A percentile compares a stretch with the other conserved stretches of the same genome.
These are phyloP conservation scores for Lasioglossum vierecki DNA, from an alignment of 2,888 invertebrate genomes.

Conservation along the genomic window DNA sequence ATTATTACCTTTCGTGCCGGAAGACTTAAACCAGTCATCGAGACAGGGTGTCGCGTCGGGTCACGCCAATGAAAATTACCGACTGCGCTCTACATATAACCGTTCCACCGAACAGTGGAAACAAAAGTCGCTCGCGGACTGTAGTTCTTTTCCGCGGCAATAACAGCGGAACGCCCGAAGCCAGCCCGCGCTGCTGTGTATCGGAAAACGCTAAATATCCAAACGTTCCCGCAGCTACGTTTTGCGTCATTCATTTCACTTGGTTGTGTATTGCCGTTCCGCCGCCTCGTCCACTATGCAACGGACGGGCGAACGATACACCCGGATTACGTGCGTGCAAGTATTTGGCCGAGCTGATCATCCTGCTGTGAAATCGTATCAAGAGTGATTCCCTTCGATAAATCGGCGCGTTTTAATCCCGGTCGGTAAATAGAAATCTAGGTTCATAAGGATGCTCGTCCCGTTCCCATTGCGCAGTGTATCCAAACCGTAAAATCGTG, in stretches of 20 bases:
- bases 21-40: conserved; percentile 22
- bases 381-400: conserved; percentile 42
- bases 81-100: conserved; percentile 38
- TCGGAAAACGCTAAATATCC: conserved; percentile 81
- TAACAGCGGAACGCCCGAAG: conserved; percentile 52
- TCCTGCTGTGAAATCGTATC: conserved; percentile 42
- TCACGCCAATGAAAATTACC: conserved; percentile 42
- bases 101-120: conserved; percentile 59
- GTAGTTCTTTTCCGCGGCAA: conserved; percentile 43
- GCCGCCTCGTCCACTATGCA: not conserved
- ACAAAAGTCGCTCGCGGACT: conserved; percentile 48
- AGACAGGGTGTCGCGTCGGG: not conserved
- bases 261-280: conserved; percentile 53
- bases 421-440: conserved; percentile 59
- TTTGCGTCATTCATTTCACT: conserved; percentile 79
- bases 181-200: conserved; percentile 50
- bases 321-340: conserved; percentile 22
- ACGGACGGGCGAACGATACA: not conserved
- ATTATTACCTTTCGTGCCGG: conserved; percentile 24
- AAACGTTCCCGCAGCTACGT: conserved; percentile 68
- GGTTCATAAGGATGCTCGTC: conserved; percentile 34
- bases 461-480: not conserved
- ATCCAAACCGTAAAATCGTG: too few species aligned
- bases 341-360: conserved; percentile 15
- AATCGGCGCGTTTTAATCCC: conserved; percentile 62